phyloP scores from a whole-genome alignment of 2,797 vertebrate genomes.

The Apogon talboti region DNA sequence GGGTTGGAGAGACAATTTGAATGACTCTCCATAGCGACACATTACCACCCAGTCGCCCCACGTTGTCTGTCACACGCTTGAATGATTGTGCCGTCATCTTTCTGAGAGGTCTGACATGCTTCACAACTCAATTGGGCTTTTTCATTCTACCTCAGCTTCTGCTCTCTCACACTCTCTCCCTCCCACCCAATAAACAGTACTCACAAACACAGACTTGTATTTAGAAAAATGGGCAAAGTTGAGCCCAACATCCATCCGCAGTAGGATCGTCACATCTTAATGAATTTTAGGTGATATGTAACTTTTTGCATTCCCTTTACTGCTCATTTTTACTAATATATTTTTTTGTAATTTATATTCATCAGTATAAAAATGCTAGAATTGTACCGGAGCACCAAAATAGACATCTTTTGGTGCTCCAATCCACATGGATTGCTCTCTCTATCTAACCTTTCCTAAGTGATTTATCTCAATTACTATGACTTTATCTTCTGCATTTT shows the following conservation, averaged over 20 bases:
- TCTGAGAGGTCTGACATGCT: slow-evolving; percentile 35
- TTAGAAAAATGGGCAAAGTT: slow-evolving; percentile 7
- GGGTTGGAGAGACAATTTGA: slow-evolving; percentile 33
- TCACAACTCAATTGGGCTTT: slow-evolving; percentile 24
- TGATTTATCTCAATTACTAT: no score
- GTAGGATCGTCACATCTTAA: neutral
- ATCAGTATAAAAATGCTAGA: neutral
- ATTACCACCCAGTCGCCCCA: slow-evolving; percentile 1
- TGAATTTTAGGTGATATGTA: neutral
- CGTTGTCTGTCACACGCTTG: slow-evolving; percentile 31
- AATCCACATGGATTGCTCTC: no score
- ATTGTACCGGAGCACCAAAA: neutral
- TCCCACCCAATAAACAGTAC: neutral
- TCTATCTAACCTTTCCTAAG: no score
- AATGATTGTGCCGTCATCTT: slow-evolving; percentile 19
- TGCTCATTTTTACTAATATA: neutral
- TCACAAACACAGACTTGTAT: neutral
- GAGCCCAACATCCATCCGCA: neutral
- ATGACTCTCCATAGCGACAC: slow-evolving; percentile 14
- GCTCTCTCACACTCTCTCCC: neutral
- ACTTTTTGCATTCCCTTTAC: neutral
- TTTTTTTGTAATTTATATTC: neutral
- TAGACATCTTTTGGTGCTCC: no score
- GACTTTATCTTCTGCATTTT: no score
- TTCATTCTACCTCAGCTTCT: slow-evolving; percentile 12